Evolutionary conservation across 2,888 invertebrate genomes (phyloP).

Genomic region (Carabus problematicus): DNA sequence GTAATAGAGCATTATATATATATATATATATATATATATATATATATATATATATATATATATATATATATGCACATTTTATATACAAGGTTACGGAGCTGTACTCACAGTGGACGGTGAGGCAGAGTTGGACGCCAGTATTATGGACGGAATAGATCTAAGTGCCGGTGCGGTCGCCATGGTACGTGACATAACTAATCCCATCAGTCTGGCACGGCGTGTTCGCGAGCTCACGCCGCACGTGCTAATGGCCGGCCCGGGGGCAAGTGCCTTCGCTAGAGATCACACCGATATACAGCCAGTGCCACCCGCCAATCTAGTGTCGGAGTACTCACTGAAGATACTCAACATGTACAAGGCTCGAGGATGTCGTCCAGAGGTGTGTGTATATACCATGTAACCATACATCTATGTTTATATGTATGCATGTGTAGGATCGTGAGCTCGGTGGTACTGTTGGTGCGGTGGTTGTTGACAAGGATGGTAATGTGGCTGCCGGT

Average conservation of each 20-base stretch:
- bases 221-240: slow-evolving; percentile 65
- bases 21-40: not conserved
- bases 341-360: slow-evolving; percentile 65
- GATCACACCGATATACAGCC: slow-evolving; percentile 61
- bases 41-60: slow-evolving; percentile 12
- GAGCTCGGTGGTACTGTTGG: slow-evolving; percentile 79
- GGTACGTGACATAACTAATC: slow-evolving; percentile 64
- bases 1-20: slow-evolving; percentile 43
- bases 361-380: slow-evolving; percentile 57
- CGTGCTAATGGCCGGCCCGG: slow-evolving; percentile 63
- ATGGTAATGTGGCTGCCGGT: slow-evolving; percentile 75
- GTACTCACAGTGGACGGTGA: slow-evolving; percentile 62
- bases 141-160: slow-evolving; percentile 64
- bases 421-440: not conserved
- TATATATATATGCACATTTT: slow-evolving; percentile 24
- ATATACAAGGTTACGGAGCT: slow-evolving; percentile 60
- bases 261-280: slow-evolving; percentile 62
- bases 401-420: not conserved
- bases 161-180: slow-evolving; percentile 64
- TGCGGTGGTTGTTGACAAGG: slow-evolving; percentile 73
- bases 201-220: slow-evolving; percentile 64
- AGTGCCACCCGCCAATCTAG: slow-evolving; percentile 66
- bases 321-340: slow-evolving; percentile 66
- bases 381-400: not conserved
- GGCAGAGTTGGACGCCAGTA: slow-evolving; percentile 68